Conservation (phyloP, 2,888 invertebrate genomes). For the Torymus texanus region DNA sequence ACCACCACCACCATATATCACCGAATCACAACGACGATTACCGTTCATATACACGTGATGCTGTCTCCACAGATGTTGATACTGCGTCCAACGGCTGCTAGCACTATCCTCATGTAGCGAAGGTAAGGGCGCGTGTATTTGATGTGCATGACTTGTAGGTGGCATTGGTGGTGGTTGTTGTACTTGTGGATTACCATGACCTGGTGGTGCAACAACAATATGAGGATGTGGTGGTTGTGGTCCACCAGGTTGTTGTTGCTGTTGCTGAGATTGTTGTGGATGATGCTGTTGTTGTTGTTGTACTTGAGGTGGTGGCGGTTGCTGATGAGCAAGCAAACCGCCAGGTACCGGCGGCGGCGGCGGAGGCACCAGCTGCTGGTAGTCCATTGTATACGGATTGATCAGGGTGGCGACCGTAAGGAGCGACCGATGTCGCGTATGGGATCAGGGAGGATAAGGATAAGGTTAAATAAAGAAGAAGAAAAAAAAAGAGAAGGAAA, state of each 20-base stretch:
- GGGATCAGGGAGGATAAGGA: too few relatives aligned
- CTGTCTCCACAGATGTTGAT: slow-evolving; percentile 87
- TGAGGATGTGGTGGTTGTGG: slow-evolving; percentile 70
- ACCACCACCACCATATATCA: background rate
- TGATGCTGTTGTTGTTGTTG: slow-evolving; percentile 73
- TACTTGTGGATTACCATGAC: slow-evolving; percentile 66
- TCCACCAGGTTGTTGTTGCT: slow-evolving; percentile 57
- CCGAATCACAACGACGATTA: slow-evolving; percentile 68
- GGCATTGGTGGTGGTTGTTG: slow-evolving; percentile 79
- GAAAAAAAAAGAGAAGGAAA: too few relatives aligned
- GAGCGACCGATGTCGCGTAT: background rate
- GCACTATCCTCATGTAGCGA: slow-evolving; percentile 79
- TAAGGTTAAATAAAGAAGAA: too few relatives aligned
- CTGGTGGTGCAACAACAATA: slow-evolving; percentile 71
- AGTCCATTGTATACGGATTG: slow-evolving; percentile 69
- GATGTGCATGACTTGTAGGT: slow-evolving; percentile 80
- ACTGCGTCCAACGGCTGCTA: slow-evolving; percentile 82
- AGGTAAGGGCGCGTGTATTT: slow-evolving; percentile 80
- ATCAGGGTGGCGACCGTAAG: background rate
- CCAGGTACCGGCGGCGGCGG: slow-evolving; percentile 73
- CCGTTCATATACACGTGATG: slow-evolving; percentile 86
- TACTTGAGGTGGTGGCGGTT: slow-evolving; percentile 73
- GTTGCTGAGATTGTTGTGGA: slow-evolving; percentile 65
- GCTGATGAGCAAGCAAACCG: slow-evolving; percentile 72
- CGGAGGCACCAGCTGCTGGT: slow-evolving; percentile 77